phyloP scores from a whole-genome alignment of 2,797 vertebrate species.

The Chloroceryle amazona region DNA sequence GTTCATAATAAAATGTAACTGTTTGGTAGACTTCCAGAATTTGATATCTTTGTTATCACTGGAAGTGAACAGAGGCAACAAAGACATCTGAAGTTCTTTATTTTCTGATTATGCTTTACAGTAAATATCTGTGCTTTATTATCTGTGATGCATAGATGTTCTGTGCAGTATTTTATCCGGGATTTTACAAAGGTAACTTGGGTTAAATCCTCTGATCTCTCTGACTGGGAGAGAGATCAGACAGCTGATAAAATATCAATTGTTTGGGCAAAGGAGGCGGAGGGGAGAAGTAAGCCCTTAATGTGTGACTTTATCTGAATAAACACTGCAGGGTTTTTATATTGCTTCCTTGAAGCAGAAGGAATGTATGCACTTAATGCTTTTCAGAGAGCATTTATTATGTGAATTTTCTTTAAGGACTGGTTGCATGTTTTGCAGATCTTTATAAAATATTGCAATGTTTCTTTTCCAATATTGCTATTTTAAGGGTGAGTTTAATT shows the following conservation, averaged over 20 bases:
- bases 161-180: neutral
- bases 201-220: constrained; percentile 15
- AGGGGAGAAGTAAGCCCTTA: neutral
- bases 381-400: neutral
- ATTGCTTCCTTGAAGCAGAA: constrained; percentile 19
- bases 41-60: constrained; percentile 17
- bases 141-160: neutral
- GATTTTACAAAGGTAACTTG: neutral
- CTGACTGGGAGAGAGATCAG: constrained; percentile 35
- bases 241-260: constrained; percentile 18
- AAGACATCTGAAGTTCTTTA: neutral
- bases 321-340: neutral
- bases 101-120: constrained; percentile 2
- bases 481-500: neutral
- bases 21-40: constrained; percentile 52
- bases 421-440: neutral
- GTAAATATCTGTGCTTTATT: neutral
- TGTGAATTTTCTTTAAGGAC: neutral
- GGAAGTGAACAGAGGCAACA: constrained; percentile 10
- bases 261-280: neutral
- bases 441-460: neutral
- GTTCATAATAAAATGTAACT: constrained; percentile 34
- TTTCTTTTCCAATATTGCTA: neutral
- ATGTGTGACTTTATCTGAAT: constrained; percentile 12
- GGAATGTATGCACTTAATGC: neutral